phyloP scores from a whole-genome alignment of 2,797 vertebrate genomes.

The Alectoris magna region DNA sequence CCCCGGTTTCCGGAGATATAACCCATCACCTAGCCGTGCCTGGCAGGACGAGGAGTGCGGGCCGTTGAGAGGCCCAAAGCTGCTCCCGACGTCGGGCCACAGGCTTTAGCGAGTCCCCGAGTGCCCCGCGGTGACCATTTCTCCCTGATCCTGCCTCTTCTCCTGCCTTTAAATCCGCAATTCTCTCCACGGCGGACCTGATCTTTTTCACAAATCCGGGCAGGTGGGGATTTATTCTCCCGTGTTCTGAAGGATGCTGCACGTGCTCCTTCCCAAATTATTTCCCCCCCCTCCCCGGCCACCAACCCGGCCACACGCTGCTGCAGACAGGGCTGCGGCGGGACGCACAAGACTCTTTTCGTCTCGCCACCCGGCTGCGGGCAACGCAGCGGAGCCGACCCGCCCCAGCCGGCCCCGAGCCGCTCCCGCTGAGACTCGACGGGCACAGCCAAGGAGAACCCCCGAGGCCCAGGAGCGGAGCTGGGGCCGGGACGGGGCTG shows the following conservation, averaged over 20 bases:
- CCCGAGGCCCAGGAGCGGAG: too few relatives aligned
- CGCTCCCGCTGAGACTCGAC: too few relatives aligned
- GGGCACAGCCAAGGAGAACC: not conserved
- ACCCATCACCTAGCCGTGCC: not conserved
- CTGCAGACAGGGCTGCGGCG: not conserved
- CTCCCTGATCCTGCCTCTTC: rapidly evolving
- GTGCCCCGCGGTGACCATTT: too few relatives aligned
- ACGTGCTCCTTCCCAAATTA: not conserved
- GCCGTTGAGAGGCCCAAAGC: not conserved
- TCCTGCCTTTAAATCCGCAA: not conserved
- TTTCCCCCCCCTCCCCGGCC: rapidly evolving
- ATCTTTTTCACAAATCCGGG: not conserved
- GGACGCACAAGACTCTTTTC: rapidly evolving
- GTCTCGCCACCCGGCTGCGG: rapidly evolving
- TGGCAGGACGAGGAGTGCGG: rapidly evolving
- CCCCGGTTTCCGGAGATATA: not conserved
- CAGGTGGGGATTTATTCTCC: not conserved
- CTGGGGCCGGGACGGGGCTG: too few relatives aligned
- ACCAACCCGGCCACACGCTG: rapidly evolving
- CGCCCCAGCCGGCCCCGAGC: not conserved
- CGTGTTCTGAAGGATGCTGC: not conserved
- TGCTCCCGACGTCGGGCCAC: not conserved
- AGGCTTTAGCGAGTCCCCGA: not conserved
- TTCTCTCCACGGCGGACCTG: rapidly evolving
- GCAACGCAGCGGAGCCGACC: not conserved